These are phyloP conservation scores for Seriola quinqueradiata DNA, from an alignment of 2,113 vertebrate genomes.

Conservation along the genomic window DNA sequence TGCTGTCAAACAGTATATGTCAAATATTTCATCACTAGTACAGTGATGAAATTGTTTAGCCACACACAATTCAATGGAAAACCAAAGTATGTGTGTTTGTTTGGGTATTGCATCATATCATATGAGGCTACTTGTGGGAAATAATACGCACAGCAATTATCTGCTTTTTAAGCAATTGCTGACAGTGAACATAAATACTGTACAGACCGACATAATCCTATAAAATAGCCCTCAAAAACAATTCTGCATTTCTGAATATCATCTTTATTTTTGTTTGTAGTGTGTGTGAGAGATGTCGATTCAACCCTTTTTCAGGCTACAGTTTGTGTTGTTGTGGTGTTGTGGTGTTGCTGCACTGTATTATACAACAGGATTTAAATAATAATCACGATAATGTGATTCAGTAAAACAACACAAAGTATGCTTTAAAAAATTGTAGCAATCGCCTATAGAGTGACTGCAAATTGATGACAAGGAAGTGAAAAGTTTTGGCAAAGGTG, in stretches of 20 bases:
- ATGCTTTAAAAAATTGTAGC: not conserved
- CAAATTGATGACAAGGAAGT: slow-evolving; percentile 38
- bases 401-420: not conserved
- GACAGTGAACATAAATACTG: not conserved
- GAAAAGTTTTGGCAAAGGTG: slow-evolving; percentile 52
- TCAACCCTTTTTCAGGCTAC: not conserved
- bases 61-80: not conserved
- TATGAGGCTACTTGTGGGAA: not conserved
- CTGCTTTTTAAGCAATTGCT: not conserved
- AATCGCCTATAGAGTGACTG: not conserved
- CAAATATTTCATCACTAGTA: not conserved
- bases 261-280: not conserved
- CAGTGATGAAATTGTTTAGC: not conserved
- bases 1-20: not conserved
- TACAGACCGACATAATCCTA: not conserved
- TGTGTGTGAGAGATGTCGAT: not conserved
- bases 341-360: not conserved
- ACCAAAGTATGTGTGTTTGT: not conserved
- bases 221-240: not conserved
- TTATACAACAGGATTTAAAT: not conserved
- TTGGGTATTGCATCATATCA: no score
- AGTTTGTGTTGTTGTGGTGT: not conserved
- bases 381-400: not conserved
- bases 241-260: not conserved
- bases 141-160: slow-evolving; percentile 11